A percentile compares a stretch with the other conserved stretches of the same genome.
These are phyloP conservation scores for Plecturocebus donacophilus DNA, from an alignment of 2,113 vertebrate species.

Conservation along the genomic window DNA sequence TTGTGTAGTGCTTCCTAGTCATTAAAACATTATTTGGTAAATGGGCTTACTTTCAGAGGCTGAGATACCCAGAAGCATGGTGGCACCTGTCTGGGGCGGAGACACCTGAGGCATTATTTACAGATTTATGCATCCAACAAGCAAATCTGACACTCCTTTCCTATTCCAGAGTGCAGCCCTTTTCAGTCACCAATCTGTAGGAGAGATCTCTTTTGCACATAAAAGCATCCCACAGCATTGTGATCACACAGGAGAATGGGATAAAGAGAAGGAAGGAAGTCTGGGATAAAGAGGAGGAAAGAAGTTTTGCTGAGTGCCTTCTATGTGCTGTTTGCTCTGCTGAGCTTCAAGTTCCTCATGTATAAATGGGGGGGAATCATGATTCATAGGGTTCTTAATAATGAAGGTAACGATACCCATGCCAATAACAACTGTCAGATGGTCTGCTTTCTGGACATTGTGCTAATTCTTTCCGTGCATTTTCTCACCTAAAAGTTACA, in stretches of 20 bases:
- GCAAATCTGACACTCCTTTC: background rate
- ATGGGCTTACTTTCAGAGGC: background rate
- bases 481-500: background rate
- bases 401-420: background rate
- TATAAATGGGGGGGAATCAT: background rate
- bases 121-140: background rate
- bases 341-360: background rate
- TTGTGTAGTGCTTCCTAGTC: background rate
- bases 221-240: background rate
- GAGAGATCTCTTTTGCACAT: background rate
- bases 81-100: background rate
- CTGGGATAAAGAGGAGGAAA: background rate
- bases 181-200: background rate
- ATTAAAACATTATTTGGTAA: constrained; percentile 45
- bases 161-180: background rate
- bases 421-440: fast-evolving
- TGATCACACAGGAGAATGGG: background rate
- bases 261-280: background rate
- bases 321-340: background rate
- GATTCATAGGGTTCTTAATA: background rate
- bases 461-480: background rate
- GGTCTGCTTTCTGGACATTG: fast-evolving
- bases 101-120: background rate
- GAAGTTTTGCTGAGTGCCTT: background rate
- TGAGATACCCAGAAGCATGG: background rate